These are phyloP conservation scores for Trachymyrmex cornetzi DNA, from an alignment of 1,140 invertebrate genomes.

Conservation along the genomic window DNA sequence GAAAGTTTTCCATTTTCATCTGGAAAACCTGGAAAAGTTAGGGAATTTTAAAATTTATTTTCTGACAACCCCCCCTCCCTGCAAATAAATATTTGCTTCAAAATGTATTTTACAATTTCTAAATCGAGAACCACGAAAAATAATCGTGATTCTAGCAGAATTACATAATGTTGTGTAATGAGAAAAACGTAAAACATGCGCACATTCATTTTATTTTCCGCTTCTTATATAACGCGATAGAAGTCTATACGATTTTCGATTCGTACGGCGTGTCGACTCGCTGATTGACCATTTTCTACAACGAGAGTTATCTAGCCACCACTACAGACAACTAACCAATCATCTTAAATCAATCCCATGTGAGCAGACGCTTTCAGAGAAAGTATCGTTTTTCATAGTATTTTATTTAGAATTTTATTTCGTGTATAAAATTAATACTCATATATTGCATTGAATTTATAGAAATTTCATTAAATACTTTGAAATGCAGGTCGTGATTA, in stretches of 20 bases:
- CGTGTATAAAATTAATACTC: neutral
- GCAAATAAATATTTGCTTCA: neutral
- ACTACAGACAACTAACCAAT: slow-evolving; percentile 18
- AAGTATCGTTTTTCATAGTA: slow-evolving; percentile 22
- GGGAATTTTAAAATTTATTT: too few species aligned
- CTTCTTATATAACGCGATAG: slow-evolving; percentile 26
- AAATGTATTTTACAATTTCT: neutral
- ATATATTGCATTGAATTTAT: neutral
- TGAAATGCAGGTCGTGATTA: neutral
- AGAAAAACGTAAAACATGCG: slow-evolving; percentile 22
- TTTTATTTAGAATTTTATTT: neutral
- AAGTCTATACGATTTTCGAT: slow-evolving; percentile 36
- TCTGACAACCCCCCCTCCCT: too few species aligned
- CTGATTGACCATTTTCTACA: slow-evolving; percentile 64
- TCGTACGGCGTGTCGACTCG: slow-evolving; percentile 7
- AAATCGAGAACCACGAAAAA: neutral
- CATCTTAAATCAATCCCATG: slow-evolving; percentile 7
- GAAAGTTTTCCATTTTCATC: too few species aligned
- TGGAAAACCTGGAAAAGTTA: too few species aligned
- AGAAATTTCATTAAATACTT: neutral
- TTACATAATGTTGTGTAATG: slow-evolving; percentile 47
- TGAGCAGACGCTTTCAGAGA: neutral
- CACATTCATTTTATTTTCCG: slow-evolving; percentile 38
- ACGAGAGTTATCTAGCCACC: slow-evolving; percentile 28
- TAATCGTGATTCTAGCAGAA: slow-evolving; percentile 20